Base-by-base conservation (phyloP, 2,888 invertebrate species). In the Meandrusa payeni region DNA sequence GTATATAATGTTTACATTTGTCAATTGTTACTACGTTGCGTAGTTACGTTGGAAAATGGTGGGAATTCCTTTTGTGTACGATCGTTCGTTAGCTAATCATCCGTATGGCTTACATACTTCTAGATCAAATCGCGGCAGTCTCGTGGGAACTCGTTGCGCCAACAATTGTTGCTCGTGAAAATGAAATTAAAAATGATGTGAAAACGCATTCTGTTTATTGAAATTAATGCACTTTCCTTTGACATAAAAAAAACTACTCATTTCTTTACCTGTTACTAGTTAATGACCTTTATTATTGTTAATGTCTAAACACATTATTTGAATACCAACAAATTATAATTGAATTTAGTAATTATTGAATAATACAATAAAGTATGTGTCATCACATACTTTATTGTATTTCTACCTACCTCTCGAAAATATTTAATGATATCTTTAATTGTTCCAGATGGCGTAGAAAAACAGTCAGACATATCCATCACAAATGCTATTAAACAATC, bases 401-500 rank as follows among this genome's bases (percentile, higher is more conserved):
- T n/a, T n/a, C n/a, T n/a, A n/a, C n/a, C n/a, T n/a, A n/a, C n/a
- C n/a, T n/a, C n/a, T n/a, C n/a, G n/a, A 41, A 47, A 50, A 55
- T 43, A 54, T 37, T 47, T 24, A 43, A 28, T 20, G 5, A 27
- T 29, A 26, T 48, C 24, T 57, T 60, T 57, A 39, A 59, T 78
- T 76, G 73, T 86, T 86, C 39, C 82, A 87, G 86, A 81, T 85
- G 86, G 74, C 76, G 76, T 78, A 83, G 72, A 68, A 67, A 74
- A 76, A 66, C 69, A 61, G 67, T 60, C 55, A 56, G 61, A 66
- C 61, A 69, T 54, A 70, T 67, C 63, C 68, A 69, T 58, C 64
- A 70, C 77, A 76, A 75, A 85, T 79, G 79, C 54, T 76, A 69
- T 58, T 78, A 41, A 76, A 65, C 69, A 68, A 54, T 51, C 76